Evolutionary conservation across 2,797 vertebrate species (phyloP), one percentile per base, ranked within the genome.

Genomic region (Diplodus puntazzo): DNA sequence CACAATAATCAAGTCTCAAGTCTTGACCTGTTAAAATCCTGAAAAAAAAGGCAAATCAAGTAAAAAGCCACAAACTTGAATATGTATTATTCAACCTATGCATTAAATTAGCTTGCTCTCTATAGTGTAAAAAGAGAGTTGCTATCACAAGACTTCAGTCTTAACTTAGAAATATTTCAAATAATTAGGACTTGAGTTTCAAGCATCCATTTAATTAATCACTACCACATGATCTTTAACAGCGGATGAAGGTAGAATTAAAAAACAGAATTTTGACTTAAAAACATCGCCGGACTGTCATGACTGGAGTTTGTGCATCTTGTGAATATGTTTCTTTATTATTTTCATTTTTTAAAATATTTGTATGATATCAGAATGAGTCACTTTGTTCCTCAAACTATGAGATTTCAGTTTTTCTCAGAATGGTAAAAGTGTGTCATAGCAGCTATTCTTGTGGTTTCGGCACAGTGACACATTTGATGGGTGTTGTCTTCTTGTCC

Each of bases 401-500:
- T 55, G 7, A 34, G 17, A 49, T 54, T n/a, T 57, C 18, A n/a
- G 27, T 3, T 27, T n/a, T 52, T 52, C 21, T 3, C 27, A 27
- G 6, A 57, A 3, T 43, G 23, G 14, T 69, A 2, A 45, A 43
- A 45, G 18, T 59, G 42, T 48, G 16, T 69, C 21, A 71, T n/a
- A 30, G 5, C 23, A 0, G 16, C 13, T 48, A 30, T 18, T 27
- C 3, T 62, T 5, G 14, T 43, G 43, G 30, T 66, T 48, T 16
- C 30, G 30, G 2, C 18, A 3, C 17, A 49, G 59, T 59, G 11
- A 74, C 25, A 60, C 3, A 25, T 73, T 46, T 81, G 16, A 79
- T 39, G 16, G 42, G 17, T 49, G 39, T 67, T 83, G n/a, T 80
- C 69, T 48, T 77, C 55, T 82, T 54, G 50, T 71, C 55, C 64